Percentiles rank a stretch among this genome's conserved stretches.
Evolutionary conservation across 2,113 vertebrate genomes (phyloP).

Genomic region (Rhea americana): DNA sequence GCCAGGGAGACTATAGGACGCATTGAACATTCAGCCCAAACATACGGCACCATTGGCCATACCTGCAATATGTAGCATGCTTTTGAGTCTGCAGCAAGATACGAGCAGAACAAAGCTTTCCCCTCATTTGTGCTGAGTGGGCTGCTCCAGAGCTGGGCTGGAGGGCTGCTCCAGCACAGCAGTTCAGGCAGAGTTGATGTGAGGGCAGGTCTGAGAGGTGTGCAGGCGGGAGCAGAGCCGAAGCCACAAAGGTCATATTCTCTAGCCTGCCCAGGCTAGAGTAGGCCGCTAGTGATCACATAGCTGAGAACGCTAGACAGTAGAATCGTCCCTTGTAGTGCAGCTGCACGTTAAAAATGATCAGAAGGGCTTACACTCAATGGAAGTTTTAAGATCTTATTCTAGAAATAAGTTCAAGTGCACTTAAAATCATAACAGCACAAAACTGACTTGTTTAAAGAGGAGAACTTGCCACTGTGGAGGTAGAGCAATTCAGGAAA

Average conservation of each 20-base stretch:
- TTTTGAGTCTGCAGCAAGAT: background rate
- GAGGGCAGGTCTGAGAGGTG: background rate
- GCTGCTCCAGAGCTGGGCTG: background rate
- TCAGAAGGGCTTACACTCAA: background rate
- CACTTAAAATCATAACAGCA: background rate
- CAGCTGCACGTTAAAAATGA: background rate
- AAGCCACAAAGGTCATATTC: background rate
- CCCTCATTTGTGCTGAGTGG: background rate
- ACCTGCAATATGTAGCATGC: background rate
- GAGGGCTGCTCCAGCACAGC: background rate
- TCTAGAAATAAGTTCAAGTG: background rate
- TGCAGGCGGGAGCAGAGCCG: background rate
- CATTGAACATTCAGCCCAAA: background rate
- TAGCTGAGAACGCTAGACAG: background rate
- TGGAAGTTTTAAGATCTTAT: background rate
- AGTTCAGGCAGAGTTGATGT: background rate
- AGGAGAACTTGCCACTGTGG: background rate
- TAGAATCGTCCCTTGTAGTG: background rate
- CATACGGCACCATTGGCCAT: accelerated
- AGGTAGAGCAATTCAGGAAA: background rate
- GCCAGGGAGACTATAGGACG: background rate
- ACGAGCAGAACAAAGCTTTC: background rate
- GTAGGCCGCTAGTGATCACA: background rate
- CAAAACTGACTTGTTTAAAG: background rate
- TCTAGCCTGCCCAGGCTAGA: background rate